phyloP scores from a whole-genome alignment of 2,888 invertebrate species.

The Calameuta idolon region DNA sequence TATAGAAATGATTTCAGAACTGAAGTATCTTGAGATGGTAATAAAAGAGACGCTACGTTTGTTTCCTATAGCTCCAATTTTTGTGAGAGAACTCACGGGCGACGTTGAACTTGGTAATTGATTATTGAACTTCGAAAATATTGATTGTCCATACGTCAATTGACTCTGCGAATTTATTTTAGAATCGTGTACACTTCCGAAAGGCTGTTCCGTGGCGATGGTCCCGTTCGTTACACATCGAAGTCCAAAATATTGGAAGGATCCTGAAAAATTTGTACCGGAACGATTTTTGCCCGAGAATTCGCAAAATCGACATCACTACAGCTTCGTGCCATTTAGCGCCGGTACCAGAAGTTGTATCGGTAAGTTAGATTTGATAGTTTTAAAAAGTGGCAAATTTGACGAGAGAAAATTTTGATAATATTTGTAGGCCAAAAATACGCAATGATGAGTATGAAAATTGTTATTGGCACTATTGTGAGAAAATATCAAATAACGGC shows the following conservation, averaged over 20 bases:
- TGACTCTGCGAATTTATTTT: background rate
- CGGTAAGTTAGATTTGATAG: background rate
- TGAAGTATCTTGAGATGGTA: slow-evolving; percentile 31
- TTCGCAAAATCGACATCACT: slow-evolving; percentile 14
- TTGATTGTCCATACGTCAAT: background rate
- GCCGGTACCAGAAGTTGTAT: background rate
- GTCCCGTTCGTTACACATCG: slow-evolving; percentile 14
- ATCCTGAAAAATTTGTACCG: slow-evolving; percentile 25
- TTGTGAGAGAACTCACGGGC: slow-evolving; percentile 26
- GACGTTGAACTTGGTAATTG: slow-evolving; percentile 28
- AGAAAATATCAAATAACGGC: slow-evolving; percentile 28
- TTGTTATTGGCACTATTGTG: slow-evolving; percentile 37
- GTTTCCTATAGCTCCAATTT: slow-evolving; percentile 30
- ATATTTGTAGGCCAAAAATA: slow-evolving; percentile 39
- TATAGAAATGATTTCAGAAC: slow-evolving; percentile 13
- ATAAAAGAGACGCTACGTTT: slow-evolving; percentile 31
- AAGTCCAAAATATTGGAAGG: slow-evolving; percentile 23
- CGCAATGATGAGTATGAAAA: slow-evolving; percentile 40
- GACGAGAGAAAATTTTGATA: background rate
- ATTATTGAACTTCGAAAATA: background rate
- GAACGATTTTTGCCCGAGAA: slow-evolving; percentile 22
- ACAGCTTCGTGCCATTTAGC: background rate
- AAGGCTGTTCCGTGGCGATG: slow-evolving; percentile 21
- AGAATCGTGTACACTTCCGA: slow-evolving; percentile 24
- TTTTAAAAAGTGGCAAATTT: background rate